Evolutionary conservation across 2,888 invertebrate genomes (phyloP).

Genomic region (Sepioteuthis lessoniana): DNA sequence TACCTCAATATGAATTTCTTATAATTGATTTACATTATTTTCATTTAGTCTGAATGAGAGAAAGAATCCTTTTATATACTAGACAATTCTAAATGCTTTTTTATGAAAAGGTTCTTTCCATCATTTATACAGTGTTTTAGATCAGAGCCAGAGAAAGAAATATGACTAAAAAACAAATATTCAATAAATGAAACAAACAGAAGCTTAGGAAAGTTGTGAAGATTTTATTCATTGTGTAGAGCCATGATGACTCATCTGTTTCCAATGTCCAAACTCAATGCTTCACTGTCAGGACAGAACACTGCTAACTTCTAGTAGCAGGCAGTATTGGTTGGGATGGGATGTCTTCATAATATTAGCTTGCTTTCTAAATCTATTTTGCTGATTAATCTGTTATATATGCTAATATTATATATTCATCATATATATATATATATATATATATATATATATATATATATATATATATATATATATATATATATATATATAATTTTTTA

Average conservation of each 20-base stretch:
- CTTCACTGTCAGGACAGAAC: not conserved
- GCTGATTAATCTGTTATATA: not conserved
- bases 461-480: too few relatives aligned
- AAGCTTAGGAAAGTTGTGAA: not conserved
- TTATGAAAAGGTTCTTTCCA: not conserved
- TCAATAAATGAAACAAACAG: not conserved
- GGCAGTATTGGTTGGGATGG: not conserved
- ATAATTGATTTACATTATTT: too few relatives aligned
- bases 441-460: too few relatives aligned
- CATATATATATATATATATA: too few relatives aligned
- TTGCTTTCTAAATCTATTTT: not conserved
- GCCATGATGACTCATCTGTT: constrained; percentile 11
- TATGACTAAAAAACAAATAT: not conserved
- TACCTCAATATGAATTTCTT: too few relatives aligned
- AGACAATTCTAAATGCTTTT: not conserved
- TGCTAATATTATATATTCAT: not conserved
- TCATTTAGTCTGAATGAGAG: too few relatives aligned
- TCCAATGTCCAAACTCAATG: not conserved
- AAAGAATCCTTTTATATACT: too few relatives aligned
- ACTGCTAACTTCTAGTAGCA: not conserved
- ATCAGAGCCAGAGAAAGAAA: not conserved
- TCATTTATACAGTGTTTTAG: not conserved
- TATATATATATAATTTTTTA: too few relatives aligned
- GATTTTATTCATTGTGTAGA: not conserved
- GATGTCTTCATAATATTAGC: not conserved